A percentile compares a stretch with the other conserved stretches of the same genome.
Evolutionary conservation across 2,888 invertebrate genomes (phyloP).

Genomic region (Melangyna quadrimaculata): DNA sequence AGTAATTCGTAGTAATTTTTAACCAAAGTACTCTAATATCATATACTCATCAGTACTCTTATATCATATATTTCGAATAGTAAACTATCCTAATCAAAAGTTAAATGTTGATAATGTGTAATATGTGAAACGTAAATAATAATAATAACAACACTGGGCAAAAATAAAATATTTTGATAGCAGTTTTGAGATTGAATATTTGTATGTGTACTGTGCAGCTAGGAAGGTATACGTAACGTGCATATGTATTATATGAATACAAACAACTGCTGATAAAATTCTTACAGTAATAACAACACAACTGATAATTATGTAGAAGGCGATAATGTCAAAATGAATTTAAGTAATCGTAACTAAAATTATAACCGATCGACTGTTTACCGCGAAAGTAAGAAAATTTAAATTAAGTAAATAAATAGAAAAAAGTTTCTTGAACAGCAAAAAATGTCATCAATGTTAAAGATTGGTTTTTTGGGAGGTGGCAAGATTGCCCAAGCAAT

Average conservation of each 20-base stretch:
- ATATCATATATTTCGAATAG: no score
- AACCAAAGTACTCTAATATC: no score
- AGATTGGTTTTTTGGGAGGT: constrained; percentile 94
- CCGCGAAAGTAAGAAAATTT: not conserved
- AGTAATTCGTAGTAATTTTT: no score
- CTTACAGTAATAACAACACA: constrained; percentile 18
- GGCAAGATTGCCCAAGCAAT: constrained; percentile 96
- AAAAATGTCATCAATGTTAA: constrained; percentile 74
- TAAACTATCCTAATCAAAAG: no score
- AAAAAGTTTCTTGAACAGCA: not conserved
- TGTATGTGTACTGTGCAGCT: no score
- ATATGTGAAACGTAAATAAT: no score
- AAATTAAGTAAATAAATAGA: not conserved
- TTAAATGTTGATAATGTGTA: no score
- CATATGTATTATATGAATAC: not conserved
- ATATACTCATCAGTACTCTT: no score
- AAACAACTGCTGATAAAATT: not conserved
- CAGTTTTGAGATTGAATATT: no score
- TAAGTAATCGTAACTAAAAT: not conserved
- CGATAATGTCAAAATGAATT: constrained; percentile 1
- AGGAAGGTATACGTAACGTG: no score
- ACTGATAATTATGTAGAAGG: constrained; percentile 15
- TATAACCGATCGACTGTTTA: constrained; percentile 13
- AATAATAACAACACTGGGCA: no score
- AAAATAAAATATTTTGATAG: no score